Conservation (phyloP, 2,888 invertebrate genomes). For the Sepiola atlantica region DNA sequence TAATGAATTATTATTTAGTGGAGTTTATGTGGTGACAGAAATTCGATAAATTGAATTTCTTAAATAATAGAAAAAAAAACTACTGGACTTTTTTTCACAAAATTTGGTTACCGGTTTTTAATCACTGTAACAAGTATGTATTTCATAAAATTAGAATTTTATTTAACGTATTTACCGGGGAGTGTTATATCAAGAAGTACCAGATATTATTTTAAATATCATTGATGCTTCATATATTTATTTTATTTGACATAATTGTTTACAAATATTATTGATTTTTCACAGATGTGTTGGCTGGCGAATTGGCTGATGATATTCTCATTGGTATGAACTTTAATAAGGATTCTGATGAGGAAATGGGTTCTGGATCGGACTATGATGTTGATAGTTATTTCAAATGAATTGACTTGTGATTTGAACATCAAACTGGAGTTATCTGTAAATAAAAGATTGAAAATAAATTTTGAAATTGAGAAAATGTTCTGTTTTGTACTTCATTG, state of each 20-base stretch:
- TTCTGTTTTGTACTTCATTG: neutral
- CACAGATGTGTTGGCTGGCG: conserved; percentile 47
- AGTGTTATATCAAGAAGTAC: neutral
- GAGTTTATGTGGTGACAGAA: no score
- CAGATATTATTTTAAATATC: no score
- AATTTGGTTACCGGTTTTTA: no score
- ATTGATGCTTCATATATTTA: neutral
- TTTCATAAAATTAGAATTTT: no score
- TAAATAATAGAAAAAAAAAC: no score
- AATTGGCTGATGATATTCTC: conserved; percentile 53
- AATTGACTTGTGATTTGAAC: neutral
- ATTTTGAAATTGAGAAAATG: neutral
- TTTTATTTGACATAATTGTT: neutral
- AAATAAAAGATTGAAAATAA: neutral
- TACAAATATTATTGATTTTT: conserved; percentile 32
- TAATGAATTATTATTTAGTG: no score
- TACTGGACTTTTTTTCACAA: no score
- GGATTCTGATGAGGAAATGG: neutral
- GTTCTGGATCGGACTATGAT: conserved; percentile 32
- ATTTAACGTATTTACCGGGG: no score
- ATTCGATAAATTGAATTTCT: no score
- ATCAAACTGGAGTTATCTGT: neutral
- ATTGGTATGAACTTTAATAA: conserved; percentile 47
- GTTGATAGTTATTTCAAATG: neutral
- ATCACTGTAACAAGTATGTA: no score